phyloP scores from a whole-genome alignment of 2,797 vertebrate genomes.

The Syngnathus acus region DNA sequence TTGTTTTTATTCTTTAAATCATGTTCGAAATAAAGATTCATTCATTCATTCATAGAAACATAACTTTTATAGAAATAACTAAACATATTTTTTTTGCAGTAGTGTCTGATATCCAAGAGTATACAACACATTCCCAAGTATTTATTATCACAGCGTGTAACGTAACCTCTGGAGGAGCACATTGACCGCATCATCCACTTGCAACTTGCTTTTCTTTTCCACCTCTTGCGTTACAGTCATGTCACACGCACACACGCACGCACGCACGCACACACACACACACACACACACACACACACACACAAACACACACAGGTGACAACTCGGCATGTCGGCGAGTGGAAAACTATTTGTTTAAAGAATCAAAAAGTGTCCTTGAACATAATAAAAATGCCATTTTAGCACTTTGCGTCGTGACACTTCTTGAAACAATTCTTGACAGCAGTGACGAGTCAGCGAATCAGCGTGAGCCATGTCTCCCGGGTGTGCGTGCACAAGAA shows the following conservation, averaged over 20 bases:
- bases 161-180: too few species aligned
- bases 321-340: neutral
- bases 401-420: slow-evolving; percentile 47
- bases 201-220: neutral
- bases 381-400: slow-evolving; percentile 36
- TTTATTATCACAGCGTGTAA: too few species aligned
- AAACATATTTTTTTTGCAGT: too few species aligned
- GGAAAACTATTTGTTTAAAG: slow-evolving; percentile 14
- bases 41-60: too few species aligned
- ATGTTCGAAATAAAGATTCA: too few species aligned
- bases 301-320: neutral
- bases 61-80: too few species aligned
- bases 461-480: slow-evolving; percentile 24
- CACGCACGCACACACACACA: neutral
- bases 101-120: too few species aligned
- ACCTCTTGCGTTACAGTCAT: neutral
- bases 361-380: slow-evolving; percentile 26
- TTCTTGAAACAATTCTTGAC: slow-evolving; percentile 52
- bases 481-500: slow-evolving; percentile 4
- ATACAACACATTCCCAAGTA: too few species aligned
- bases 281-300: neutral
- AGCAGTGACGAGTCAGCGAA: slow-evolving; percentile 44
- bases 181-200: neutral
- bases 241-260: neutral
- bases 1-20: too few species aligned